Evolutionary conservation across 2,113 vertebrate genomes (phyloP), one percentile per base, ranked within the genome.

Genomic region (Nothocercus julius): DNA sequence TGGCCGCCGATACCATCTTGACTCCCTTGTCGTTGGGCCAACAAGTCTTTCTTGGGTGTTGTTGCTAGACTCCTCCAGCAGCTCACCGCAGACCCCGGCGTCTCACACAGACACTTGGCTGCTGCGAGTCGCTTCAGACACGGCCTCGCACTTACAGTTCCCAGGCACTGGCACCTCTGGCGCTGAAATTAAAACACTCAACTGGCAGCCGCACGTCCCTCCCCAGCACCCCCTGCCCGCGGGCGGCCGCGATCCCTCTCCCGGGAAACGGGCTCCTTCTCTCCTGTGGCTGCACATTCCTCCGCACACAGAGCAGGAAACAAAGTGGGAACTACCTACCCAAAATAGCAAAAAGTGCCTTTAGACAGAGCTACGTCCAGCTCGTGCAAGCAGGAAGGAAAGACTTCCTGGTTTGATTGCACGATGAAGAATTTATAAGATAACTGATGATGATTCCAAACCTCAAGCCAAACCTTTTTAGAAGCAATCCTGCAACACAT

Each of bases 401-500:
- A 64, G 11, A 9, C 9, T 1, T 12, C 54, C 66, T 49, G 3
- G 1, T 20, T n/a, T 22, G 28, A 61, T 24, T 64, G 14, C 21
- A 22, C 0, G 0, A 40, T 13, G 75, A 87, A 18, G 84, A 94
- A 44, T 54, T 66, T 42, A 9, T 32, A 49, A 59, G 63, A 49
- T 2, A 24, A 49, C n/a, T 28, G 58, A 68, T 0, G 30, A 64
- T 0, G 0, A 64, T 28, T 67, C n/a, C 70, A 54, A 78, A 62
- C 11, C 72, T 80, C 44, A 45, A 44, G 53, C 5, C 28, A 22
- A 22, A 49, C 84, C 80, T 88, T 91, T 89, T 69, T 54, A 90
- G 95, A 94, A 38, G 59, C 83, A 91, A 92, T 30, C 84, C 88
- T 77, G 75, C 88, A 96, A 79, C 63, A 78, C 73, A 87, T 94